Conservation (phyloP, 1,140 invertebrate species). For the Eumeta japonica region DNA sequence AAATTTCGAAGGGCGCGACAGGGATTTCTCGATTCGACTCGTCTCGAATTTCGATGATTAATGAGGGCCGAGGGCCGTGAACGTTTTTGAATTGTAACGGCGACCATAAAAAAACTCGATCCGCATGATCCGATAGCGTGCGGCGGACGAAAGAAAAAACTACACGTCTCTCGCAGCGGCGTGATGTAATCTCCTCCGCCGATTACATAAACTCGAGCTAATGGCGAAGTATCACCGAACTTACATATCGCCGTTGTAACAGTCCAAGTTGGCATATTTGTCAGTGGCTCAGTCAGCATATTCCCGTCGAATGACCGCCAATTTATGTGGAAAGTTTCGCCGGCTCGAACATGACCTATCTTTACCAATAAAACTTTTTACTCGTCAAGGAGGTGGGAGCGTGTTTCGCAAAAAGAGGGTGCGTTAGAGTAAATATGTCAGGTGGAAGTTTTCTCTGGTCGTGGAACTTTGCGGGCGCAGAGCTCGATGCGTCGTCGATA, state of each 20-base stretch:
- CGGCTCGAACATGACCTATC: conserved; percentile 49
- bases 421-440: conserved; percentile 51
- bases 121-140: too few species aligned
- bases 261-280: conserved; percentile 56
- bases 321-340: conserved; percentile 56
- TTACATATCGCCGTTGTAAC: conserved; percentile 56
- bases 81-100: too few species aligned
- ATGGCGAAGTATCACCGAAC: conserved; percentile 56
- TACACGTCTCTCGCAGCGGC: conserved; percentile 53
- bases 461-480: conserved; percentile 41
- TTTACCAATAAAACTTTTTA: conserved; percentile 45
- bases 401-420: conserved; percentile 32
- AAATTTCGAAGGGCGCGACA: too few species aligned
- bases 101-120: too few species aligned
- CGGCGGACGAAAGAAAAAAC: conserved; percentile 31
- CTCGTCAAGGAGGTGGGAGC: conserved; percentile 45
- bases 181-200: conserved; percentile 50
- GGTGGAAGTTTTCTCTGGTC: conserved; percentile 41
- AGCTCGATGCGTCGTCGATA: conserved; percentile 53
- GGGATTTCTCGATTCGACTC: too few species aligned
- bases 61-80: conserved; percentile 20
- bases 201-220: conserved; percentile 49
- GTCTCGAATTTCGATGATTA: conserved; percentile 34
- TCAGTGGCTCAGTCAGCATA: conserved; percentile 56
- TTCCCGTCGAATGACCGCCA: conserved; percentile 55